Base-by-base conservation (phyloP, 2,888 invertebrate species). In the Stenoptilia bipunctidactyla region DNA sequence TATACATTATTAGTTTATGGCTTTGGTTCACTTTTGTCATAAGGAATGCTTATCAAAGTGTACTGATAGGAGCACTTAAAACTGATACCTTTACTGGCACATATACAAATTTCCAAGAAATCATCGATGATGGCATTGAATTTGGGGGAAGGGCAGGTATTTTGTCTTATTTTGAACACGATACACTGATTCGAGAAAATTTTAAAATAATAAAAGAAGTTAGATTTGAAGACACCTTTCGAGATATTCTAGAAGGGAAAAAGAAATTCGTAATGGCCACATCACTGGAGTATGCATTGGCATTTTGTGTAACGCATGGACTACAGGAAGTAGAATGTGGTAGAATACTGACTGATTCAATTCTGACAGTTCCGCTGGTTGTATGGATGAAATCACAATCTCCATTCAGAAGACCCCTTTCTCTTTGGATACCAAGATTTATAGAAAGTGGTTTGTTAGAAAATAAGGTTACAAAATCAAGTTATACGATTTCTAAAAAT, bases 1-100 rank as follows among this genome's bases (percentile, higher is more conserved):
- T 74, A 40, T 76, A 76, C 40, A 58, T 76, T 6, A 49, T 76
- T 10, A 50, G 58, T 13, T 40, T 76, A 14, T 77, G 76, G 76
- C 50, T 77, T 39, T 74, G 70, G 72, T 77, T 76, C 15, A 67
- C 72, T 1, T 77, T 75, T 43, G 67, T 74, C 1, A 56, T 75
- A 2, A 61, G 76, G 27, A 75, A 60, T 45, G 72, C 67, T 6
- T 76, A 76, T 40, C 75, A 76, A 47, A 75, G 73, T 41, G 73
- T 75, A 2, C 52, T 77, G 2, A 75, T 76, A 33, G 67, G 69
- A 12, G 70, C 75, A 5, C 37, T 76, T 2, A 75, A 76, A 51
- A 69, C 68, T 1, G 73, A 77, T 3, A 54, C 56, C 0, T 37
- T 61, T 1, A 51, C 60, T 0, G 76, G 70, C 0, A 66, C 67